Base-by-base conservation (phyloP, 2,888 invertebrate genomes). In the Drosophila tanythrix region DNA sequence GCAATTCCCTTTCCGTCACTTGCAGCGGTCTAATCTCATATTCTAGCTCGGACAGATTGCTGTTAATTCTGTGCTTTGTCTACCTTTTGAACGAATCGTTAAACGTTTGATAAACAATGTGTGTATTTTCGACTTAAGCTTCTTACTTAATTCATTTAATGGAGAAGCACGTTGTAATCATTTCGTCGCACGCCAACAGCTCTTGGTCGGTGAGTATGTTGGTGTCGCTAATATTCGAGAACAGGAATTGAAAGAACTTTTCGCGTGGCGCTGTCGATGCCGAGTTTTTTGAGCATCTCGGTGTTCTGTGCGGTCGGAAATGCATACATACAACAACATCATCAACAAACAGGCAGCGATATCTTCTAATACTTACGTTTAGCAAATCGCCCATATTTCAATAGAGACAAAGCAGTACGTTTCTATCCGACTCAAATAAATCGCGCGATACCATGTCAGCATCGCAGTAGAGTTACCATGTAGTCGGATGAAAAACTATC, bases 181-280 rank as follows among this genome's bases (percentile, higher is more conserved):
- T 74, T 70, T 27, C 90, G n/a, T 82, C 80, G 11, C 83, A 70
- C 68, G 92, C 91, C 15, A 91, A 68, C 0, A 91, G 59, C 74
- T 93, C 92, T 21, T 75, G 81, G 33, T 92, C 92, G 2, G 83
- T 88, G 13, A 93, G 76, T 52, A 93, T 91, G 70, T 93, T 93
- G 0, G 78, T 83, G 57, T 92, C 91, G 0, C 84, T 89, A 7
- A 93, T 90, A 55, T 90, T 91, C 5, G 90, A 88, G 0, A 91
- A 83, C 61, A 93, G 79, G 64, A 91, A 92, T 15, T 81, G 82
- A 50, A 93, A 93, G 52, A 93, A 92, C 43, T 88, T 88, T 68
- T 91, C 88, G 64, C 21, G 1, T 91, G 5, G 89, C 87, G 36
- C 80, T 89, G 74, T 92, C 91, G 57, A 92, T 88, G 5, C 91